Base-by-base conservation (phyloP, 2,113 vertebrate genomes). In the Merops nubicus region DNA sequence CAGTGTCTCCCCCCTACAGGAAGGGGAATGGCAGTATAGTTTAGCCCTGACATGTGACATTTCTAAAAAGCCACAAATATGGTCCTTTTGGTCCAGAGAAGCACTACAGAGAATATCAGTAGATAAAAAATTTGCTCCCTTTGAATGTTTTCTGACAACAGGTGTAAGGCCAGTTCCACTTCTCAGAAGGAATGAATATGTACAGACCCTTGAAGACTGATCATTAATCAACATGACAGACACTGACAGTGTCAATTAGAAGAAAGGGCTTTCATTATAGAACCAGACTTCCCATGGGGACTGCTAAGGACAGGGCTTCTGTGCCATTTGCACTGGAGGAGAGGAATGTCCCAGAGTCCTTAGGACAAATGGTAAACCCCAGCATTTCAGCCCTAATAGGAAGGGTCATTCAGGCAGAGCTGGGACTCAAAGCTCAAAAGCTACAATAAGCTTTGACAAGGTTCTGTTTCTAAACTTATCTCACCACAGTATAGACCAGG, bases 161-260 rank as follows among this genome's bases (percentile, higher is more conserved):
- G 60, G 68, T 96, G 40, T 93, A 89, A 92, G 95, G 42, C 21
- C 87, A 78, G 36, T 70, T 92, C 60, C 14, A 50, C 42, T 89
- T 93, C 63, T 85, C 34, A 57, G 64, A 68, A 90, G 38, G 65
- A 92, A 94, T 18, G 62, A 85, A 53, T 82, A 47, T 9, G 2
- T 38, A 42, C 38, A 77, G 84, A 91, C 6, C 50, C 65, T 62
- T 82, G 77, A 96, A 91, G n/a, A n/a, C 19, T 34, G 86, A 59
- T 94, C 91, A 94, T 97, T 96, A 94, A 93, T 94, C 92, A 96
- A 70, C 42, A 42, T 74, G 80, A 96, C 80, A 97, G 94, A 96
- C 22, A 59, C 48, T 94, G 95, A 89, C 90, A 95, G n/a, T 26
- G 64, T 70, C 72, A 81, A 74, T 94, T 94, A 95, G 68, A 92